Base-by-base conservation (phyloP, 2,888 invertebrate genomes). In the Opisthograptis luteolata region DNA sequence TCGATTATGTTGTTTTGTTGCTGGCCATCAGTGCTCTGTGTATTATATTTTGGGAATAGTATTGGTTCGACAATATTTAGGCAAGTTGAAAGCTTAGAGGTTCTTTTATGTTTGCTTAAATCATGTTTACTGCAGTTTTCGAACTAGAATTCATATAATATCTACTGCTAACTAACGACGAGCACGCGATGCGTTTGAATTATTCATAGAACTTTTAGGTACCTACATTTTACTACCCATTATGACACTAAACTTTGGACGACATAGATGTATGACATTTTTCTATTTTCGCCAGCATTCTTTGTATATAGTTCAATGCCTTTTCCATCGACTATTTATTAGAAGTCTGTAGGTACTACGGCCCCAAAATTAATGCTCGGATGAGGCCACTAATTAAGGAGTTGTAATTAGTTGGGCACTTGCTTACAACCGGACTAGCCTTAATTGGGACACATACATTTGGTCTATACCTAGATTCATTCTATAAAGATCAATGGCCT, bases 111-210 rank as follows among this genome's bases (percentile, higher is more conserved):
- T 53, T 49, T 55, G 58, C 37, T 40, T 66, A 64, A 70, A 65
- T 70, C 69, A 69, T 65, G 61, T 69, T 72, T 62, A 63, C 55
- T 73, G 68, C 68, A 74, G 66, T 73, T 75, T 70, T 64, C 56
- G 48, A 64, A 67, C 66, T 60, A 59, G 62, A 64, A 54, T 64
- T 65, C 60, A 63, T 65, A 60, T 60, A n/a, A n/a, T n/a, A 58
- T 46, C 54, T 46, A 49, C 54, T 45, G 30, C 53, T 68, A 65
- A 72, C 66, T 70, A 64, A 40, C 40, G 30, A 17, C 5, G 24
- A 66, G 68, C 77, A 76, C 74, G 76, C 76, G 70, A 78, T 66
- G 60, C 48, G 45, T 67, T 56, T 74, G 72, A 74, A 76, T 75
- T 64, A 73, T 76, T 76, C 70, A 73, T 73, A 50, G 15, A 64